phyloP scores from a whole-genome alignment of 2,888 invertebrate genomes.

The Hypsopygia costalis region DNA sequence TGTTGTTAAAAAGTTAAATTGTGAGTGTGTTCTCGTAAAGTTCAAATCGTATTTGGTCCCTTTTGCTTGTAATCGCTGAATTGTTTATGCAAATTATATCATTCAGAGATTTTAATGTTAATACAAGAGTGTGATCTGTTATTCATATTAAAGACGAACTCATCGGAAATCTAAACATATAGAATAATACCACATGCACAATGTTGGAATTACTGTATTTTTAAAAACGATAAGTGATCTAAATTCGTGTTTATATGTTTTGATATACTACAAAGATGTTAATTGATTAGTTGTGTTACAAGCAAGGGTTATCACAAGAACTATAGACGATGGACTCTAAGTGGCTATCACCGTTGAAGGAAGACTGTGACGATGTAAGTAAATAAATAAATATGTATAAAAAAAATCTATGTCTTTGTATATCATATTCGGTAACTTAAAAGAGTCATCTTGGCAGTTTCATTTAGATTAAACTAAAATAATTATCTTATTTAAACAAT shows the following conservation, averaged over 20 bases:
- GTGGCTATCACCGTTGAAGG: slow-evolving; percentile 35
- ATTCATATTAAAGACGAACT: slow-evolving; percentile 45
- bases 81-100: slow-evolving; percentile 41
- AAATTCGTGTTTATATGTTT: slow-evolving; percentile 19
- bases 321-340: slow-evolving; percentile 45
- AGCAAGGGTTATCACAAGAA: slow-evolving; percentile 77
- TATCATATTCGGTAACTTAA: slow-evolving; percentile 71
- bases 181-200: slow-evolving; percentile 48
- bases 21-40: slow-evolving; percentile 44
- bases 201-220: slow-evolving; percentile 30
- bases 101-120: slow-evolving; percentile 57
- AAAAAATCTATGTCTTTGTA: slow-evolving; percentile 63
- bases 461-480: slow-evolving; percentile 46
- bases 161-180: slow-evolving; percentile 37
- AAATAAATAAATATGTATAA: slow-evolving; percentile 41
- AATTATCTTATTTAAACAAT: slow-evolving; percentile 45
- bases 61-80: slow-evolving; percentile 76
- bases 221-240: slow-evolving; percentile 23
- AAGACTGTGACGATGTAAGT: slow-evolving; percentile 35
- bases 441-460: slow-evolving; percentile 65
- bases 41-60: slow-evolving; percentile 74
- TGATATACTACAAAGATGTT: slow-evolving; percentile 50
- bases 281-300: slow-evolving; percentile 78
- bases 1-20: slow-evolving; percentile 57
- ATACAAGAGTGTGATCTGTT: slow-evolving; percentile 50